phyloP scores from a whole-genome alignment of 2,113 vertebrate species.

The Lagopus muta region DNA sequence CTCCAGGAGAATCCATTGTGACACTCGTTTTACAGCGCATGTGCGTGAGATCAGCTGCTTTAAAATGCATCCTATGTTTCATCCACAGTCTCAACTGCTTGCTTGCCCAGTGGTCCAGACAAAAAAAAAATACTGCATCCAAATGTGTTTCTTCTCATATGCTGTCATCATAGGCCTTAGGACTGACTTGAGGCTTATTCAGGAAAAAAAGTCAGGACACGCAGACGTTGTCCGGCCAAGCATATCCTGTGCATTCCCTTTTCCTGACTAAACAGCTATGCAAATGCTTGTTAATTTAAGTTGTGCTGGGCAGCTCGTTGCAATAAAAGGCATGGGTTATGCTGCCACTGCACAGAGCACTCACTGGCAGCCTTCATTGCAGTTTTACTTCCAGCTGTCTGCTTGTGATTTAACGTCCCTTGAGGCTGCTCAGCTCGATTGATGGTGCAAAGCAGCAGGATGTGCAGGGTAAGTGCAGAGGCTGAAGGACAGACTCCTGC shows the following conservation, averaged over 20 bases:
- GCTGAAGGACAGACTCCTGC: not conserved
- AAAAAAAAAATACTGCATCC: not conserved
- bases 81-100: not conserved
- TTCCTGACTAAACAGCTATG: not conserved
- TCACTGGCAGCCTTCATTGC: not conserved
- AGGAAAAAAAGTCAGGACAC: rapidly evolving
- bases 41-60: not conserved
- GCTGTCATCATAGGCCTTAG: not conserved
- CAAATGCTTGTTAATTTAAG: not conserved
- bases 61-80: not conserved
- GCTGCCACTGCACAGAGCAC: not conserved
- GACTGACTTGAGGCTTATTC: not conserved
- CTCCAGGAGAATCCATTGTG: not conserved
- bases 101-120: not conserved
- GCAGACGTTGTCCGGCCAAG: not conserved
- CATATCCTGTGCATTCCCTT: not conserved
- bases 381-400: not conserved
- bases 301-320: not conserved
- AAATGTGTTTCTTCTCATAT: not conserved
- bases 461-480: rapidly evolving
- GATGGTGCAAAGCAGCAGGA: not conserved
- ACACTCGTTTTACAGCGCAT: not conserved
- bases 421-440: not conserved
- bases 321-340: not conserved
- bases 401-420: not conserved